Evolutionary conservation across 1,140 invertebrate species (phyloP), one percentile per base, ranked within the genome.

Genomic region (Anoplophora glabripennis): DNA sequence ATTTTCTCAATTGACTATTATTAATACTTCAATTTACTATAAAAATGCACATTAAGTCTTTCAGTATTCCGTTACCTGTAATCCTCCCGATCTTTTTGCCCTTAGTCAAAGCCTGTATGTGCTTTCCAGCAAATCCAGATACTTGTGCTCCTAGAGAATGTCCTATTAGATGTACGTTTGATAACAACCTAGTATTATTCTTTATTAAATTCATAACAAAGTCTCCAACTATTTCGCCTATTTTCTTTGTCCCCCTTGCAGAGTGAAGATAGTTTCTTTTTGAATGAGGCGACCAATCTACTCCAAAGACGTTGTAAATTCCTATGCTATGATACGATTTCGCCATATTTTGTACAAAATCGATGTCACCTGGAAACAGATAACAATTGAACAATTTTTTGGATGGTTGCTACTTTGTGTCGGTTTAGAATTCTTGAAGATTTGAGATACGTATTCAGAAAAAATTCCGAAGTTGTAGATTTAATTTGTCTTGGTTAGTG

Each of bases 111-210:
- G 63, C 41, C 21, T 15, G 8, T 34, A 70, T 52, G 9, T 38
- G 14, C 8, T 69, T 69, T 3, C 82, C 84, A 0, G 81, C 80
- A n/a, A 81, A 77, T 0, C 83, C 83, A 1, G 82, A 80, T 0
- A 80, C 72, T 38, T 85, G 83, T 0, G 81, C 83, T 0, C 84
- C 84, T 12, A 86, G 60, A 53, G 83, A 85, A 67, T 84, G 82
- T 0, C 83, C 84, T 3, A 86, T 70, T 15, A 85, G 52, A 66
- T 85, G 83, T 0, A 75, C 73, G 41, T 79, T 76, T 12, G 53
- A 41, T 12, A 72, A 59, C 9, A 58, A 14, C 1, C 59, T 33
- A 5, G 17, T 48, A 15, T 65, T 45, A 4, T 57, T 57, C n/a
- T 76, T 73, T 40, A 76, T 66, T 1, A 68, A 66, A 42, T 78